A percentile compares a stretch with the other conserved stretches of the same genome.
Conservation (phyloP, 37 sponge, comb jelly and placozoan species). For the Halisarca cf. caerulea region DNA sequence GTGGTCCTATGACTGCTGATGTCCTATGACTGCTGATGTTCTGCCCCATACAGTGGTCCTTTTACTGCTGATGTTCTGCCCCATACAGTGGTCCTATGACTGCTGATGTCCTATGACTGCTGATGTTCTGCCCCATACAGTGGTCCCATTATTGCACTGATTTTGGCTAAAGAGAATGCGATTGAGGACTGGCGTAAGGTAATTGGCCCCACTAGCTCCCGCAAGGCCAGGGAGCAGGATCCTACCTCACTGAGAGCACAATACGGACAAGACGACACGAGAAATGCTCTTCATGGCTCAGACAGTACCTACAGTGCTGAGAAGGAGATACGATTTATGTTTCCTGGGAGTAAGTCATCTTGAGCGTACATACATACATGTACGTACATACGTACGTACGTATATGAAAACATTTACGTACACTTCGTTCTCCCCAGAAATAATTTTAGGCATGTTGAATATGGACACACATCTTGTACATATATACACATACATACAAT, state of each 20-base stretch:
- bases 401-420: neutral
- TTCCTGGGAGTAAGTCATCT: conserved; percentile 79
- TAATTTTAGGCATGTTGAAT: no score
- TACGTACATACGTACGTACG: neutral
- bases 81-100: no score
- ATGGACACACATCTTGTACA: no score
- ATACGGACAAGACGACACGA: conserved; percentile 86
- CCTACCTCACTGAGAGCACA: conserved; percentile 77
- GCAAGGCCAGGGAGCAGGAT: conserved; percentile 56
- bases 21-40: neutral
- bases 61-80: no score
- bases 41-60: no score
- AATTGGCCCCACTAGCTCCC: conserved; percentile 84
- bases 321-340: conserved; percentile 93
- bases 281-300: conserved; percentile 94
- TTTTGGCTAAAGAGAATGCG: conserved; percentile 83
- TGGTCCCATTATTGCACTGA: conserved; percentile 88
- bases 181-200: conserved; percentile 84
- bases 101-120: no score
- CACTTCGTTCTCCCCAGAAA: no score
- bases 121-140: conserved; percentile 30
- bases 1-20: no score
- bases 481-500: no score
- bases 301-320: conserved; percentile 85
- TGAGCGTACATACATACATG: neutral